Base-by-base conservation (phyloP, 2,888 invertebrate species). In the Erebia aethiops region DNA sequence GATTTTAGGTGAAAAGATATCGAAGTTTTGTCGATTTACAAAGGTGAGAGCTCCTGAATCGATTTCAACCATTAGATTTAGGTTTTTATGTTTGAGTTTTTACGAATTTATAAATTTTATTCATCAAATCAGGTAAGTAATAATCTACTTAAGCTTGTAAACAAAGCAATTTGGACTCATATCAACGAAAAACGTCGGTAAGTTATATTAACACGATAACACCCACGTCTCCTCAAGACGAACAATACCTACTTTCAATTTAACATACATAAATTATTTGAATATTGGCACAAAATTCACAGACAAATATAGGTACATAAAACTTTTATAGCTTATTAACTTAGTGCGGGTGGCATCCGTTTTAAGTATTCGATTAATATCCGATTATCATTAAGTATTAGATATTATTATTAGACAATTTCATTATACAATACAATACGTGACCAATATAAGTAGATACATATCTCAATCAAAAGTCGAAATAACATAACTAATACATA, bases 1-100 rank as follows among this genome's bases (percentile, higher is more conserved):
- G 80, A 80, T 78, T 78, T 77, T 71, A 71, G 61, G 43, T 67
- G 57, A 67, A 71, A 66, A 54, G 62, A 77, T 72, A 74, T 60
- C 58, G 61, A 21, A 73, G 68, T 69, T 70, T 61, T 66, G 43
- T 71, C 67, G 68, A 74, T 73, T 13, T 58, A 74, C 67, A 70
- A 67, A 67, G 49, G 52, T 69, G 64, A 71, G 69, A 64, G 67
- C 61, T 68, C 66, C 63, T 54, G 67, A 71, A 71, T 70, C 75
- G 67, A 69, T 72, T 70, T 65, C 49, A 71, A 56, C 46, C 14
- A 58, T 57, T 58, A 41, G 56, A 18, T 46, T 16, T n/a, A 16
- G 46, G 9, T 57, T 56, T 65, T 63, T 26, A 46, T 46, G 13
- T 9, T 46, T 4, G 46, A 46, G 51, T 5, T 21, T 9, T 13